A percentile compares a stretch with the other conserved stretches of the same genome.
Evolutionary conservation across 2,888 invertebrate species (phyloP).

Genomic region (Patella pellucida): DNA sequence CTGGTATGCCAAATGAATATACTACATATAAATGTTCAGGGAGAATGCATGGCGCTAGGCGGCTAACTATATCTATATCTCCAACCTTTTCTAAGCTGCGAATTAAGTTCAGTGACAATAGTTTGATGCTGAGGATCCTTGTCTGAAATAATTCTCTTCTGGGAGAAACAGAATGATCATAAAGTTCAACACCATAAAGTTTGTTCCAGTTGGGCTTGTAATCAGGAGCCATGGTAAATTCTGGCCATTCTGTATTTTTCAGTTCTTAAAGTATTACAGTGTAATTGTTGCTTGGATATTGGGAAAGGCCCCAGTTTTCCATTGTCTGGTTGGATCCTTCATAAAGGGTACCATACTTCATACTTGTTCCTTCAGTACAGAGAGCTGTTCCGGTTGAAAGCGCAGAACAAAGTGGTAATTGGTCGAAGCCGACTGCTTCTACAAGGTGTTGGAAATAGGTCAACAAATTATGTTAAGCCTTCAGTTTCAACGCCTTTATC

Average conservation of each 20-base stretch:
- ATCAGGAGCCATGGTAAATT: too few relatives aligned
- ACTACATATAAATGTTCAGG: too few relatives aligned
- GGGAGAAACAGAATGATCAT: too few relatives aligned
- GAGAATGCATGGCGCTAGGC: too few relatives aligned
- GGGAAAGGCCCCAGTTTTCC: conserved; percentile 29
- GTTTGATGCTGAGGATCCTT: too few relatives aligned
- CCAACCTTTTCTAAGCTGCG: too few relatives aligned
- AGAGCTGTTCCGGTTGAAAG: conserved; percentile 20
- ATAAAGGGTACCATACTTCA: conserved; percentile 38
- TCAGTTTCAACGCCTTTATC: conserved; percentile 34
- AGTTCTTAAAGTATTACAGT: conserved; percentile 37
- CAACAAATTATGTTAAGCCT: conserved; percentile 45
- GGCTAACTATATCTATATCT: too few relatives aligned
- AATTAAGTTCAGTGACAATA: too few relatives aligned
- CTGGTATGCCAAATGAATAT: too few relatives aligned
- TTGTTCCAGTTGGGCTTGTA: too few relatives aligned
- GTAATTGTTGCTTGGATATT: conserved; percentile 20
- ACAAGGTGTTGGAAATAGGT: conserved; percentile 49
- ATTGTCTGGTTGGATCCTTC: conserved; percentile 8
- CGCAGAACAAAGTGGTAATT: conserved; percentile 21
- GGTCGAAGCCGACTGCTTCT: conserved; percentile 41
- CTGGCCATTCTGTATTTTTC: conserved; percentile 32
- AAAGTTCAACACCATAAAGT: too few relatives aligned
- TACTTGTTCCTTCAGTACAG: conserved; percentile 39
- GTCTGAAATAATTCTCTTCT: too few relatives aligned